Conservation (phyloP, 2,113 vertebrate species). For the Urocitellus parryii region DNA sequence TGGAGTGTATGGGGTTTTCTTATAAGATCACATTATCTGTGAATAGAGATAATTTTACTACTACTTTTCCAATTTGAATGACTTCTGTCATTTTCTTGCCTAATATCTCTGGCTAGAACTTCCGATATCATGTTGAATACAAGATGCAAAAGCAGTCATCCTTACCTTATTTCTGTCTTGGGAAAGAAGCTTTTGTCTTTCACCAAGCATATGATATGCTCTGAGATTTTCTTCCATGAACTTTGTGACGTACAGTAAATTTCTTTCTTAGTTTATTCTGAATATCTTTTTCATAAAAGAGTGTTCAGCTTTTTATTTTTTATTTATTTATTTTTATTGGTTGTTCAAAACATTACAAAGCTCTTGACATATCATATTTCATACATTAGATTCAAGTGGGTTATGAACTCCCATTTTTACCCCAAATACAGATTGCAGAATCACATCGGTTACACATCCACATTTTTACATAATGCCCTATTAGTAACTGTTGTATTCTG, state of each 20-base stretch:
- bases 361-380: too few relatives aligned
- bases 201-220: not conserved
- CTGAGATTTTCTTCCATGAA: not conserved
- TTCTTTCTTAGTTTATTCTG: not conserved
- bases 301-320: not conserved
- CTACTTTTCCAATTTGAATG: not conserved
- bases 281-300: not conserved
- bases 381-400: too few relatives aligned
- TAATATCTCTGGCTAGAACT: not conserved
- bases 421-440: too few relatives aligned
- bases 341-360: too few relatives aligned
- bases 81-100: not conserved
- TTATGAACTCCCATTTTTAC: too few relatives aligned
- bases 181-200: not conserved
- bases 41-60: not conserved
- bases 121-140: not conserved
- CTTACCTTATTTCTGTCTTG: not conserved
- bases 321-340: too few relatives aligned
- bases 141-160: not conserved
- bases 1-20: not conserved
- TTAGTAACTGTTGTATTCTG: too few relatives aligned
- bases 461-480: too few relatives aligned
- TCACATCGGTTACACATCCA: too few relatives aligned
- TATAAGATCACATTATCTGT: not conserved
- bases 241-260: not conserved